A percentile compares a stretch with the other conserved stretches of the same genome.
Conservation (phyloP, 2,797 vertebrate species). For the Dryobates pubescens region DNA sequence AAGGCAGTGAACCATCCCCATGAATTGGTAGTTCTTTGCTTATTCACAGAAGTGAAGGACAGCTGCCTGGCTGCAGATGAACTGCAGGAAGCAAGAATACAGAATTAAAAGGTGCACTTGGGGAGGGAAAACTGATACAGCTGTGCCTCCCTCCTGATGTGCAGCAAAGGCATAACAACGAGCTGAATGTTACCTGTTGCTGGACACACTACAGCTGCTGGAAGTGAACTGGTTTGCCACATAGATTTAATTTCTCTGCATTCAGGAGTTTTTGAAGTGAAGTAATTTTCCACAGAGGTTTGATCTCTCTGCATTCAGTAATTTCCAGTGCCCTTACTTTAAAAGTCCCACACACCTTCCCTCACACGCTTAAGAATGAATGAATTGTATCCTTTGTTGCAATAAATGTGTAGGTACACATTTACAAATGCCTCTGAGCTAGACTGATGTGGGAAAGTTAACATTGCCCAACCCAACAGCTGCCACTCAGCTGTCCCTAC, state of each 20-base stretch:
- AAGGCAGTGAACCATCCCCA: neutral
- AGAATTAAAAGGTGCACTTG: neutral
- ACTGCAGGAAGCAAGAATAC: neutral
- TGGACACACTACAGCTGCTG: neutral
- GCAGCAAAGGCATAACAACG: neutral
- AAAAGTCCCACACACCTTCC: neutral
- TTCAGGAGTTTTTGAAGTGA: neutral
- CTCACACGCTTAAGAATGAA: neutral
- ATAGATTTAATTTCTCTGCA: neutral
- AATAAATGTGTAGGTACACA: neutral
- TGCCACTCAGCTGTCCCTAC: neutral
- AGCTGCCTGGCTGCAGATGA: neutral
- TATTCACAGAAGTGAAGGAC: neutral
- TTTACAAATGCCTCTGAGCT: neutral
- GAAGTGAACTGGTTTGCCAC: neutral
- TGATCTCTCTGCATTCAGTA: neutral
- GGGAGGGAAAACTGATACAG: conserved; percentile 7
- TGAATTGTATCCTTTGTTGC: neutral
- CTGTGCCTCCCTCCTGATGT: neutral
- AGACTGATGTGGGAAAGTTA: neutral
- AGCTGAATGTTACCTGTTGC: neutral
- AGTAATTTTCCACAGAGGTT: neutral
- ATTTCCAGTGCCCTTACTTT: neutral
- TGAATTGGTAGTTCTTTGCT: neutral
- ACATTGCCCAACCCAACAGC: neutral